Percentiles rank a stretch among this genome's conserved stretches.
Conservation (phyloP, 2,888 invertebrate genomes). For the Catocala nupta region DNA sequence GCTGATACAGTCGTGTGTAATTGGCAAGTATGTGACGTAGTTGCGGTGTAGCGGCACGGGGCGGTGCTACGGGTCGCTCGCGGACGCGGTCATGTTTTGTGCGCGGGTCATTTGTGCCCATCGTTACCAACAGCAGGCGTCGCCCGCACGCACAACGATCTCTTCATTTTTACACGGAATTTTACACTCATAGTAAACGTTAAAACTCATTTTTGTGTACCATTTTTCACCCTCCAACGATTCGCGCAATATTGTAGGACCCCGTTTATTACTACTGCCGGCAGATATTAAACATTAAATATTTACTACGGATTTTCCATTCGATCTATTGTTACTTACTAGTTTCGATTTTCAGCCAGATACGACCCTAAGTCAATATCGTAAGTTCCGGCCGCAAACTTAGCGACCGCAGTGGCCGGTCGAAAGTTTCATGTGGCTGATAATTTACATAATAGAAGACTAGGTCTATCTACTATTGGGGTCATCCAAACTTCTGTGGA, state of each 20-base stretch:
- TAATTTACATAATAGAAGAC: constrained; percentile 87
- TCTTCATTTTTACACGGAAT: constrained; percentile 72
- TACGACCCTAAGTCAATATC: constrained; percentile 77
- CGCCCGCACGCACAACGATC: constrained; percentile 66
- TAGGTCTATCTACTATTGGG: constrained; percentile 84
- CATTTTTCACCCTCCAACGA: constrained; percentile 39
- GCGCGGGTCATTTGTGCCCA: constrained; percentile 70
- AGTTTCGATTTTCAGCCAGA: constrained; percentile 71
- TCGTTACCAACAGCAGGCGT: constrained; percentile 76
- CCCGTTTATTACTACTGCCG: constrained; percentile 29
- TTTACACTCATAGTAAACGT: constrained; percentile 60
- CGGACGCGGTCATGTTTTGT: constrained; percentile 68
- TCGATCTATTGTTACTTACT: constrained; percentile 59
- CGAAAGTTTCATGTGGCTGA: constrained; percentile 82
- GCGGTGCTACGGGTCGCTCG: constrained; percentile 32
- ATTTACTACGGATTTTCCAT: constrained; percentile 58
- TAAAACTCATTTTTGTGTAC: constrained; percentile 51
- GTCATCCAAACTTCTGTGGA: constrained; percentile 85
- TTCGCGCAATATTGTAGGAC: constrained; percentile 29
- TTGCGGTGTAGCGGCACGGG: constrained; percentile 24
- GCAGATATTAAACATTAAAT: constrained; percentile 51
- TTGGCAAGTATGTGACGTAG: constrained; percentile 52
- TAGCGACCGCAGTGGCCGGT: constrained; percentile 77
- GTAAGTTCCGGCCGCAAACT: constrained; percentile 80
- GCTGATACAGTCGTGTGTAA: constrained; percentile 50